phyloP scores from a whole-genome alignment of 35 echinoderm and acorn worm genomes.

The Ophioderma brevispina region DNA sequence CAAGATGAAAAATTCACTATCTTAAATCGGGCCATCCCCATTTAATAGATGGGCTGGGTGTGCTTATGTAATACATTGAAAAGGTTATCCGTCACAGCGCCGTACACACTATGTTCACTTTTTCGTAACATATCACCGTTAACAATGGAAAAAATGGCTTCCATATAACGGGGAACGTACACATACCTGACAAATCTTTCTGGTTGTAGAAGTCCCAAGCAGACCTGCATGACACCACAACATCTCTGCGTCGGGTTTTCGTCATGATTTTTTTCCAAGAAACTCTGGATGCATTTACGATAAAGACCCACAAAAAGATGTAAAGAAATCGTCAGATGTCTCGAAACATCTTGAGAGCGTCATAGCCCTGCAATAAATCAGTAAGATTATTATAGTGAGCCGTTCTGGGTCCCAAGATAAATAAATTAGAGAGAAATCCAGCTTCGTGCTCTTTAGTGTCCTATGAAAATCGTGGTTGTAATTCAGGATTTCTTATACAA shows the following conservation, averaged over 20 bases:
- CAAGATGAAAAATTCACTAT: too few species aligned
- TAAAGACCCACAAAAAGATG: slow-evolving; percentile 71
- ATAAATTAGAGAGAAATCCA: not conserved
- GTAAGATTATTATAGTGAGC: too few species aligned
- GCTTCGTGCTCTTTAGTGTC: not conserved
- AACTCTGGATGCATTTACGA: slow-evolving; percentile 73
- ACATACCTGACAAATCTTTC: slow-evolving; percentile 83
- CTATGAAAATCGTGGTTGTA: not conserved
- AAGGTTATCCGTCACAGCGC: too few species aligned
- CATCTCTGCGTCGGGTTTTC: slow-evolving; percentile 64
- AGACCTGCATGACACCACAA: slow-evolving; percentile 79
- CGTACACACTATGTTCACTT: too few species aligned
- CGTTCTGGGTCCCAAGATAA: too few species aligned
- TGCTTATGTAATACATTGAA: too few species aligned
- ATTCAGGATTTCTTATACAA: too few species aligned
- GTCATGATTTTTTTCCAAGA: slow-evolving; percentile 85
- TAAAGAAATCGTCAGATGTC: slow-evolving; percentile 87
- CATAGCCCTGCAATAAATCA: slow-evolving; percentile 46
- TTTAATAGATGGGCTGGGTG: too few species aligned
- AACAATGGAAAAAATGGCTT: too few species aligned
- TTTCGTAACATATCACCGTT: too few species aligned
- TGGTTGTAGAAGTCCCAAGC: slow-evolving; percentile 98
- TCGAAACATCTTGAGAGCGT: slow-evolving; percentile 74
- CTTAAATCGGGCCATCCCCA: too few species aligned
- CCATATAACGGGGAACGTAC: too few species aligned